These are phyloP conservation scores for Acrossocheilus fasciatus DNA, from an alignment of 2,797 vertebrate species.

Conservation along the genomic window DNA sequence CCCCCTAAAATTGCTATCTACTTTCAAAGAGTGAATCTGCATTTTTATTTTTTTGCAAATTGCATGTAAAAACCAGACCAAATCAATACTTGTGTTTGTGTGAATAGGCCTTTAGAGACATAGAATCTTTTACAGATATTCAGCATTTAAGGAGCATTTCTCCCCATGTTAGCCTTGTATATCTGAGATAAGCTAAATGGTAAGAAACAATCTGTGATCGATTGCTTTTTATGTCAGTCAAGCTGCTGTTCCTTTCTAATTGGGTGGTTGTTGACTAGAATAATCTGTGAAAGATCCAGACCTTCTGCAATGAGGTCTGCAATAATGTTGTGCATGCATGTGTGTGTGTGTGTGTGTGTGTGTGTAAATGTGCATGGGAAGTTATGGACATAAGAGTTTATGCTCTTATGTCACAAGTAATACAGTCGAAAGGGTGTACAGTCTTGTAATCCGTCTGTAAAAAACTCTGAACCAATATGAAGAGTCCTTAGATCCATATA, in stretches of 20 bases:
- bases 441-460: too few relatives aligned
- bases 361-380: neutral
- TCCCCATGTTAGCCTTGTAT: neutral
- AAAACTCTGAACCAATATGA: neutral
- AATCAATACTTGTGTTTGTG: neutral
- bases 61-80: neutral
- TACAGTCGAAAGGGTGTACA: neutral
- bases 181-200: neutral
- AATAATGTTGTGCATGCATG: neutral
- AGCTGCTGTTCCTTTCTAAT: neutral
- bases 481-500: conserved; percentile 27
- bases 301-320: neutral
- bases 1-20: neutral
- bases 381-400: neutral
- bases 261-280: neutral
- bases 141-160: neutral
- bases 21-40: neutral
- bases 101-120: neutral
- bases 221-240: neutral
- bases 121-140: neutral
- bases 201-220: too few relatives aligned
- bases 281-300: neutral
- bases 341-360: neutral
- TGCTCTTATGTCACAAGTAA: neutral
- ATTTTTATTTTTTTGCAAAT: neutral